Evolutionary conservation across 2,113 vertebrate genomes (phyloP), one percentile per base, ranked within the genome.

Genomic region (Ifrita kowaldi): DNA sequence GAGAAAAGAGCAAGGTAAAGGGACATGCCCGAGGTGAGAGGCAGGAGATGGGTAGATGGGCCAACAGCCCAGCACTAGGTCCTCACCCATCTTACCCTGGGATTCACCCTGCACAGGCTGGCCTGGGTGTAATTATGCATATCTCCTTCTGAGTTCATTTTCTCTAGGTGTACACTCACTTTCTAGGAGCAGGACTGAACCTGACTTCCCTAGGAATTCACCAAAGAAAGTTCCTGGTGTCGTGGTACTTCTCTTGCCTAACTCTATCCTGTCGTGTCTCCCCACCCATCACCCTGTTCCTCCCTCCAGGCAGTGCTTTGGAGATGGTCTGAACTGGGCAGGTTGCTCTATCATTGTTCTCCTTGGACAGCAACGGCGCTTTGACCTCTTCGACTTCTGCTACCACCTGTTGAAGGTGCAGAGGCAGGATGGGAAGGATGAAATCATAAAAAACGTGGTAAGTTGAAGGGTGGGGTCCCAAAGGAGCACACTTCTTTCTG

Each of bases 371-470:
- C 99, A 99, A 89, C 98, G 99, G 20, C 99, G 99, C 71, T 99
- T 99, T 7, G 99, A 99, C 97, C 99, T 99, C 79, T 99, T 99
- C 6, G 99, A 99, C 94, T 99, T 99, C 97, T 99, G 99, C 96
- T 99, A 99, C 96, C 99, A 99, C 91, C 97, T 99, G 95, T 98
- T 99, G 63, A 99, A 99, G 96, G 99, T 99, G 46, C 99, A 99
- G 97, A 97, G 99, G 96, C 99, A 99, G 97, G 99, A 99, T 1
- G 99, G 99, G 96, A 99, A 99, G 95, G 99, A 99, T 17, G 99
- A 99, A 97, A 99, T 99, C 96, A 99, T 99, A 89, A 99, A 99
- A 96, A 99, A 99, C 1, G 99, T 99, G 99, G 99, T 99, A 95
- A 95, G 99, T 86, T 83, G 84, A 75, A 62, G 3, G 8, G 30